Evolutionary conservation across 2,797 vertebrate genomes (phyloP).

Genomic region (Argentina silus): DNA sequence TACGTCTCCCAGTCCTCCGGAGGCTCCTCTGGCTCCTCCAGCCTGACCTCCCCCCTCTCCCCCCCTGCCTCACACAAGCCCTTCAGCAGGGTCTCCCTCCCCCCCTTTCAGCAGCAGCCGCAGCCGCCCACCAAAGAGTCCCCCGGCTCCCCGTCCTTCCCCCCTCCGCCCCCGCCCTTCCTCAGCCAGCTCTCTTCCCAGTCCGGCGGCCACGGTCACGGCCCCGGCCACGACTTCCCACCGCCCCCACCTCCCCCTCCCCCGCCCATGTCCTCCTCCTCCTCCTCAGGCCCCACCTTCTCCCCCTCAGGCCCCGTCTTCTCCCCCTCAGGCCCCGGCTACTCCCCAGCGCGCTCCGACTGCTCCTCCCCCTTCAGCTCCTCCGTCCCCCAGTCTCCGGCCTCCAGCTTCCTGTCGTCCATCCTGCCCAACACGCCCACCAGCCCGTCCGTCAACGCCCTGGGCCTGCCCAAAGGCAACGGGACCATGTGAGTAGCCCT

Average conservation of each 20-base stretch:
- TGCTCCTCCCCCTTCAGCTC: constrained; percentile 80
- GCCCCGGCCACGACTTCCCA: constrained; percentile 74
- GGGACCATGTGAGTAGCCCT: constrained; percentile 87
- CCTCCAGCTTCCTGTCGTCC: constrained; percentile 89
- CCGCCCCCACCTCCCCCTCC: constrained; percentile 76
- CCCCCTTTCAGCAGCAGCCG: constrained; percentile 77
- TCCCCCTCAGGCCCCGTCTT: constrained; percentile 71
- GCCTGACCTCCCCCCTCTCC: constrained; percentile 89
- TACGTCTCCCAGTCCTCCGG: constrained; percentile 86
- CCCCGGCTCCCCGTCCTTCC: constrained; percentile 76
- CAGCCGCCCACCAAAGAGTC: constrained; percentile 73
- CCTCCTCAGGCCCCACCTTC: constrained; percentile 69
- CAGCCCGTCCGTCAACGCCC: constrained; percentile 82
- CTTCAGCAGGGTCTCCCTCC: constrained; percentile 78
- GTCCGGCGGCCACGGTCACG: constrained; percentile 66
- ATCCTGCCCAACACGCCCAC: constrained; percentile 86
- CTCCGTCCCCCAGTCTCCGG: constrained; percentile 83
- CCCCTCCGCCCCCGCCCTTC: constrained; percentile 86
- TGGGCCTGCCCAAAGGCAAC: constrained; percentile 94
- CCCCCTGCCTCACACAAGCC: constrained; percentile 84
- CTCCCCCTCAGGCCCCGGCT: constrained; percentile 74
- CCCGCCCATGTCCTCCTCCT: constrained; percentile 72
- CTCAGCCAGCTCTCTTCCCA: constrained; percentile 84
- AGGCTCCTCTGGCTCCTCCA: constrained; percentile 87
- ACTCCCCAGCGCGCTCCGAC: constrained; percentile 78